A percentile compares a stretch with the other conserved stretches of the same genome.
Conservation (phyloP, 2,888 invertebrate genomes). For the Mesorhabditis spiculigera region DNA sequence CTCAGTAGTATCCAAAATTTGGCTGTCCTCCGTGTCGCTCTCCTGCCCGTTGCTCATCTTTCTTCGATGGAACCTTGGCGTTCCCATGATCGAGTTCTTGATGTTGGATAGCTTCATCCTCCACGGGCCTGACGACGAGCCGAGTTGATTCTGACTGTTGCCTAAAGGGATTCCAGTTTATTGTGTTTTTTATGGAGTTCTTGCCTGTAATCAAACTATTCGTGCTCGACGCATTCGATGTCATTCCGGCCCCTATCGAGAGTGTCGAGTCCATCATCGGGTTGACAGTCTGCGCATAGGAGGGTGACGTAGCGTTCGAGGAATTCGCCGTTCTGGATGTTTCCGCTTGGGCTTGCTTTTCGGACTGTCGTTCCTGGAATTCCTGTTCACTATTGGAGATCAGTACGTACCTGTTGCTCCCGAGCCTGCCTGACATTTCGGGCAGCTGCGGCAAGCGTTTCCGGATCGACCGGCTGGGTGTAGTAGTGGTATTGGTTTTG, state of each 20-base stretch:
- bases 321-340: background rate
- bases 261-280: slow-evolving; percentile 28
- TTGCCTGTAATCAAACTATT: slow-evolving; percentile 35
- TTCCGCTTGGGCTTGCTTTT: background rate
- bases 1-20: slow-evolving; percentile 56
- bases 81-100: slow-evolving; percentile 93
- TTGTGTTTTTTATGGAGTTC: background rate
- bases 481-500: slow-evolving; percentile 54
- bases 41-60: slow-evolving; percentile 71
- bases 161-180: slow-evolving; percentile 9
- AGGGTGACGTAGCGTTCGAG: background rate
- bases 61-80: slow-evolving; percentile 88
- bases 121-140: slow-evolving; percentile 67
- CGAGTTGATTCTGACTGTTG: slow-evolving; percentile 37
- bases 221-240: slow-evolving; percentile 43
- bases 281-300: background rate
- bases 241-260: slow-evolving; percentile 20
- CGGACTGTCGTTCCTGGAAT: slow-evolving; percentile 5
- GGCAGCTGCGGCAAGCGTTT: slow-evolving; percentile 48
- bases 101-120: slow-evolving; percentile 86
- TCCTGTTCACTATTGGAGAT: background rate
- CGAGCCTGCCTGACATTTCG: slow-evolving; percentile 35
- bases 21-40: slow-evolving; percentile 55
- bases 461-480: slow-evolving; percentile 57
- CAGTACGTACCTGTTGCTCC: slow-evolving; percentile 15